A percentile compares a stretch with the other conserved stretches of the same genome.
phyloP scores from a whole-genome alignment of 92 coral and sea anemone species.

The Actinernus sp. region DNA sequence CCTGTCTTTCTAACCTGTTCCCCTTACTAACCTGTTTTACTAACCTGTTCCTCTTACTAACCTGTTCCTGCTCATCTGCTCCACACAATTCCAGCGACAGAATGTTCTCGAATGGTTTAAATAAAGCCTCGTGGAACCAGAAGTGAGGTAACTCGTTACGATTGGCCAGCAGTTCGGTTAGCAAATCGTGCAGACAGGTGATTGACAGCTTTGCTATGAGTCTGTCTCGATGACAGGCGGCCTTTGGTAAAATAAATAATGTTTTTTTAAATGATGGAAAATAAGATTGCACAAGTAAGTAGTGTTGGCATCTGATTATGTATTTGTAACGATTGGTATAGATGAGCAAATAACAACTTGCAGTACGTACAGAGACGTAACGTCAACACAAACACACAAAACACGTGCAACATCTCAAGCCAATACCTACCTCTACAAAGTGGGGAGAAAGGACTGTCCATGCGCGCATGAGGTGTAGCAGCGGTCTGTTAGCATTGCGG shows the following conservation, averaged over 20 bases:
- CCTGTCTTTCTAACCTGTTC: no score
- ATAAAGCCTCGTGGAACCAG: conserved; percentile 98
- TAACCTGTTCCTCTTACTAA: neutral
- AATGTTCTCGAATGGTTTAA: conserved; percentile 88
- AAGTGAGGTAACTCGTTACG: conserved; percentile 98
- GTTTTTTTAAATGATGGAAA: no score
- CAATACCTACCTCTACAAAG: conserved; percentile 87
- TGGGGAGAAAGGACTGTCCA: conserved; percentile 95
- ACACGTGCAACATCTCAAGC: neutral
- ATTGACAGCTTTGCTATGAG: conserved; percentile 93
- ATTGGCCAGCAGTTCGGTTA: conserved; percentile 84
- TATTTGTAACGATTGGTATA: no score
- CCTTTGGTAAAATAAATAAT: no score
- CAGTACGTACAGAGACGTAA: neutral
- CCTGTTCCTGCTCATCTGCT: conserved; percentile 95
- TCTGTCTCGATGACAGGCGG: conserved; percentile 85
- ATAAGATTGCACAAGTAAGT: no score
- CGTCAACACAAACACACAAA: neutral
- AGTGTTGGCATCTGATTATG: no score
- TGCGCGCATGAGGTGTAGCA: conserved; percentile 95
- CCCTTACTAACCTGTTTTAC: no score
- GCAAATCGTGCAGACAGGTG: conserved; percentile 83
- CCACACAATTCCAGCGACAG: conserved; percentile 64
- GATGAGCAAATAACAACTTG: neutral
- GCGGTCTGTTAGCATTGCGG: conserved; percentile 95